A percentile compares a stretch with the other conserved stretches of the same genome.
Conservation (phyloP, 64 coral and sea anemone genomes). For the Stichodactyla mertensii region DNA sequence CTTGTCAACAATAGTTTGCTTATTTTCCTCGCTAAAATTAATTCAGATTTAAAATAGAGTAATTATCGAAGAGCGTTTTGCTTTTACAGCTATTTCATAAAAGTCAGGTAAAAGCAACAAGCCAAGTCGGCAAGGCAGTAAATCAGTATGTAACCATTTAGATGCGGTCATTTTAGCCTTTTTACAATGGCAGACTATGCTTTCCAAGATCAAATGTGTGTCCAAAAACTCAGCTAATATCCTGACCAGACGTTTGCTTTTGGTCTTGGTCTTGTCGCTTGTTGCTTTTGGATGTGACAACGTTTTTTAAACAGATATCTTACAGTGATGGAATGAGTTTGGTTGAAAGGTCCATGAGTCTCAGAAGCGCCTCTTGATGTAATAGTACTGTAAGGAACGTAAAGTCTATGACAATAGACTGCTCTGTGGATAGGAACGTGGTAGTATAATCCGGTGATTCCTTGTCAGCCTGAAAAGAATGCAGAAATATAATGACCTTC, state of each 20-base stretch:
- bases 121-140: too few species aligned
- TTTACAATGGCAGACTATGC: too few species aligned
- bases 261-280: too few species aligned
- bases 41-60: not conserved
- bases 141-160: too few species aligned
- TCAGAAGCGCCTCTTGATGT: slow-evolving; percentile 87
- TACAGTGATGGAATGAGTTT: slow-evolving; percentile 81
- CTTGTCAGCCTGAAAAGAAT: slow-evolving; percentile 48
- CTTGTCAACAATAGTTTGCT: slow-evolving; percentile 7
- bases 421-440: slow-evolving; percentile 64
- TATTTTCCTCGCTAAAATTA: slow-evolving; percentile 35
- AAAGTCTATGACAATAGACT: slow-evolving; percentile 66
- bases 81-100: not conserved
- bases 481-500: not conserved
- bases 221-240: too few species aligned
- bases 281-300: not conserved
- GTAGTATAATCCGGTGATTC: slow-evolving; percentile 66
- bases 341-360: slow-evolving; percentile 70
- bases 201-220: too few species aligned
- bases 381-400: slow-evolving; percentile 66
- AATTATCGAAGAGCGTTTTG: too few species aligned
- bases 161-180: too few species aligned
- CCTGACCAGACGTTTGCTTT: too few species aligned
- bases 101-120: too few species aligned
- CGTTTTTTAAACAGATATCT: not conserved